Base-by-base conservation (phyloP, 2,888 invertebrate species). In the Torymus texanus region DNA sequence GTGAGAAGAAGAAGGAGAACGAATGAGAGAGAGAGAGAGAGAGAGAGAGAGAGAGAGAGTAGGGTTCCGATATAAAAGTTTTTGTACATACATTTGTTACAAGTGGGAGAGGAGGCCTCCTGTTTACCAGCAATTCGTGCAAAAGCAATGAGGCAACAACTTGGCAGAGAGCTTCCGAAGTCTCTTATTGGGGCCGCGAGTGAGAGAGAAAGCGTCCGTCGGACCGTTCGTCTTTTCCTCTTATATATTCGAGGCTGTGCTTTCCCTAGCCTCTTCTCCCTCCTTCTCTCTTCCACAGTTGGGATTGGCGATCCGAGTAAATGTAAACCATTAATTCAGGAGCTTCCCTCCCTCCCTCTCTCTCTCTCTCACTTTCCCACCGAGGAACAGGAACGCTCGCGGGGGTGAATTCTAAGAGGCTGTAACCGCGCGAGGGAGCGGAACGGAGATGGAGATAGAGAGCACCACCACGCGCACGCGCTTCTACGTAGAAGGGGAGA, bases 291-390 rank as follows among this genome's bases (percentile, higher is more conserved):
- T 18, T 56, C 50, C 18, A 41, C 66, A 14, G 16, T 24, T 51
- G 77, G 77, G 81, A 84, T 86, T 84, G 81, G 83, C 85, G 84
- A 86, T 86, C 82, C 81, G 77, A 71, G 83, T 83, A 85, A 87
- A 86, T 84, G 84, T 76, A 78, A 67, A 82, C 84, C 84, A 86
- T 87, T 86, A 86, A 85, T 85, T 86, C 84, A 80, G 83, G 78
- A 82, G 78, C 82, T 82, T 82, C 71, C 80, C 21, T 59, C 81
- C 70, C 41, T 41, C 41, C 1, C 41, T 41, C 41, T 41, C 41
- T 21, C 21, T 21, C 21, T 21, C 21, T 21, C 21, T 21, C 21
- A 2, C 21, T 21, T 2, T 21, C 21, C 2, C 21, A 41, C 41
- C 8, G 41, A 8, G 8, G 4, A 29, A 29, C 29, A 29, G 29